Evolutionary conservation across 2,113 vertebrate species (phyloP).

Genomic region (Melanocharis versteri): DNA sequence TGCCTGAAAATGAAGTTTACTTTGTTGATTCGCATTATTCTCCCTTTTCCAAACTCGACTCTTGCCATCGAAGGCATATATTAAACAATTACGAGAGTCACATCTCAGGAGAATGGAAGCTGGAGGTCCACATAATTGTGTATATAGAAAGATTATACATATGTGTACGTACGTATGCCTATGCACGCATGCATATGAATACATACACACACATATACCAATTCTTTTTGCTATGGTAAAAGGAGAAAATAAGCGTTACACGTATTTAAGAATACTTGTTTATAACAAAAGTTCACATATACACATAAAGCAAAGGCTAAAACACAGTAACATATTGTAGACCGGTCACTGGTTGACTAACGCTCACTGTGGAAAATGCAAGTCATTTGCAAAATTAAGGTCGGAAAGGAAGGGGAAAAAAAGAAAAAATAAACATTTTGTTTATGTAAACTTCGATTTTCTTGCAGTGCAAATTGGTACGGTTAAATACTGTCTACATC

Average conservation of each 20-base stretch:
- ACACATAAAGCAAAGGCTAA: conserved; percentile 64
- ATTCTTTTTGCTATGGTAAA: conserved; percentile 53
- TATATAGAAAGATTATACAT: neutral
- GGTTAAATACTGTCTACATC: conserved; percentile 70
- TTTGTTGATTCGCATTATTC: conserved; percentile 39
- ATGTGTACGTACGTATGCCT: neutral
- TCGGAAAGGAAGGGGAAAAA: neutral
- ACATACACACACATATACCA: conserved; percentile 40
- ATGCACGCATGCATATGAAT: neutral
- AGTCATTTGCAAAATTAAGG: conserved; percentile 66
- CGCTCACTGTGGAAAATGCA: conserved; percentile 59
- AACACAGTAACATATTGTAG: conserved; percentile 45
- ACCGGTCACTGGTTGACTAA: conserved; percentile 59
- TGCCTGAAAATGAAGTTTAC: conserved; percentile 80
- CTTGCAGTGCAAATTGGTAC: conserved; percentile 78
- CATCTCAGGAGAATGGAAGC: conserved; percentile 56
- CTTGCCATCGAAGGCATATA: conserved; percentile 24
- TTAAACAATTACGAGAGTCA: conserved; percentile 23
- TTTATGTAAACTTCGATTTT: conserved; percentile 78
- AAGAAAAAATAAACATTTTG: conserved; percentile 39
- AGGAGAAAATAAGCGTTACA: conserved; percentile 71
- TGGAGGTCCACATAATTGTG: conserved; percentile 22
- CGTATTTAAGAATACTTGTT: conserved; percentile 57
- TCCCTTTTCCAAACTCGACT: conserved; percentile 29
- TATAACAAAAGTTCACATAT: conserved; percentile 72